Evolutionary conservation across 2,888 invertebrate genomes (phyloP), one percentile per base, ranked within the genome.

Genomic region (Lepidocyrtinus sp.): DNA sequence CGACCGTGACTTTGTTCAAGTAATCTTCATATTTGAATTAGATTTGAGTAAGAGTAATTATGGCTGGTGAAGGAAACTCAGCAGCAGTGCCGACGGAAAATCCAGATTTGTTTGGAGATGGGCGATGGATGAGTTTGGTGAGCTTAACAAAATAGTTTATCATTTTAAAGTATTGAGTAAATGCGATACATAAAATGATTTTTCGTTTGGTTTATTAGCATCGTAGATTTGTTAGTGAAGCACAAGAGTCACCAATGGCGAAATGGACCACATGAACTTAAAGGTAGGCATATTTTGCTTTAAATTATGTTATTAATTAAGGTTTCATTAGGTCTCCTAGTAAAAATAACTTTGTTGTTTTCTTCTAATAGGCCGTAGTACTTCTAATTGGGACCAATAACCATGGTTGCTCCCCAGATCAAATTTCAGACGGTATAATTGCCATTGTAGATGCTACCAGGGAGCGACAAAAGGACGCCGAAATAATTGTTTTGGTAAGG

Each of bases 371-470:
- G 95, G 94, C 85, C 15, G 85, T 86, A 12, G 85, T 86, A 12
- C 89, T 97, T 70, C 93, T 95, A 89, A 94, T 95, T 83, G 97
- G 97, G 80, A 96, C 96, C 80, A 96, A 96, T 89, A 97, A 97
- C 90, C 91, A 94, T 88, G 91, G 91, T 70, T 92, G 95, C 88
- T 91, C 93, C 36, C 91, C 95, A n/a, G 93, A 94, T 86, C 92
- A 96, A 90, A 92, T 96, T 68, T 91, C 92, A 77, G 94, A 93
- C 87, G 97, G 96, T 19, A 93, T 97, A 83, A 88, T 93, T 87
- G 93, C 93, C 89, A 94, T 96, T 87, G 92, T 95, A 75, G 90
- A 91, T 87, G 91, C 91, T 86, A 93, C 96, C 87, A 91, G 92
- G 84, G 92, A 93, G 87, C 95, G 93, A 89, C 94, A 95, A 87